Evolutionary conservation across 2,797 vertebrate species (phyloP).

Genomic region (Lagorchestes hirsutus): DNA sequence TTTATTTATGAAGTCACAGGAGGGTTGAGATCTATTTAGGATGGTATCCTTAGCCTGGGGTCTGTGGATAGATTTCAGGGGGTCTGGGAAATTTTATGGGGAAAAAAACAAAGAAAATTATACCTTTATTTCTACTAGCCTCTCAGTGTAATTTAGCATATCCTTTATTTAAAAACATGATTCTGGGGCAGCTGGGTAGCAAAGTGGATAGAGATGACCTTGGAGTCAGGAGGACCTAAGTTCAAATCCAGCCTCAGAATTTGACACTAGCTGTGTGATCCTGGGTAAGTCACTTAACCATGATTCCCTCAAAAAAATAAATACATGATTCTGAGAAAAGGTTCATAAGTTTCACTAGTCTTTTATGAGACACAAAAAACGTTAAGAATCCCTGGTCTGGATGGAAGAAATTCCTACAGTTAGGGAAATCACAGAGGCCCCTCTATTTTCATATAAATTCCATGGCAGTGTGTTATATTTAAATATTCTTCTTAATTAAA

Average conservation of each 20-base stretch:
- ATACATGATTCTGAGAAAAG: neutral
- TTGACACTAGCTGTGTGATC: no score
- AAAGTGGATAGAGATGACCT: no score
- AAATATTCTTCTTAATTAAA: constrained; percentile 8
- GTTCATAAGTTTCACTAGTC: neutral
- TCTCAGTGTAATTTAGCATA: neutral
- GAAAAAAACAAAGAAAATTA: neutral
- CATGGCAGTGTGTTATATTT: neutral
- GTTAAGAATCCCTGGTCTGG: neutral
- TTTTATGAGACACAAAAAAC: neutral
- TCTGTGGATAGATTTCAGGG: neutral
- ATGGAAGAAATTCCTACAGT: neutral
- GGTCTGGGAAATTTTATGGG: neutral
- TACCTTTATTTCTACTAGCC: neutral
- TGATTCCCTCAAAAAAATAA: no score
- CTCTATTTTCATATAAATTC: neutral
- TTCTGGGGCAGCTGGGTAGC: neutral
- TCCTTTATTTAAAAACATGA: neutral
- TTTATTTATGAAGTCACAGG: neutral
- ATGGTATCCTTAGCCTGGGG: neutral
- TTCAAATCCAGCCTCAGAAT: no score
- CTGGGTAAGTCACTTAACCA: no score
- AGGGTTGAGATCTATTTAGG: neutral
- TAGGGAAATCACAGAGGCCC: neutral
- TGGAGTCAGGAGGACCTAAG: no score